These are phyloP conservation scores for Luperina testacea DNA, from an alignment of 2,888 invertebrate genomes.

Conservation along the genomic window DNA sequence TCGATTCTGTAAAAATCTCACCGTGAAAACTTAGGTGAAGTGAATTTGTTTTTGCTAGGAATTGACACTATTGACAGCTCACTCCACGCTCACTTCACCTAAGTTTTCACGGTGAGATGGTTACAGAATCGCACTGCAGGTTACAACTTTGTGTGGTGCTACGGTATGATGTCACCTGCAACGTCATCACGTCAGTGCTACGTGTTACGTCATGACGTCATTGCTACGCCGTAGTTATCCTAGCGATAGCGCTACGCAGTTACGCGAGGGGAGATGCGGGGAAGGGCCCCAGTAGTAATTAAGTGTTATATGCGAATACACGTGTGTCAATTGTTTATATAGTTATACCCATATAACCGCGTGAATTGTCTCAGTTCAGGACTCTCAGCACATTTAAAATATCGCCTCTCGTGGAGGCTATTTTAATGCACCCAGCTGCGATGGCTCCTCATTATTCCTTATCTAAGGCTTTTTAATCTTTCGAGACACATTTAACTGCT, in stretches of 20 bases:
- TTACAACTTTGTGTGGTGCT: not conserved
- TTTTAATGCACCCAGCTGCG: conserved; percentile 26
- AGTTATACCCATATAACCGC: not conserved
- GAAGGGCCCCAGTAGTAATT: not conserved
- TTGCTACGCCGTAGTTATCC: not conserved
- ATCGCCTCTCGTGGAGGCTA: not conserved
- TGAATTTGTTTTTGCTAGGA: too few species aligned
- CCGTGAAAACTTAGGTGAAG: too few species aligned
- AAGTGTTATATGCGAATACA: not conserved
- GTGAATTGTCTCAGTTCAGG: not conserved
- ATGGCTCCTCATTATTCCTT: conserved; percentile 7
- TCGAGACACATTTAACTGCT: conserved; percentile 31
- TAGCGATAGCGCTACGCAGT: not conserved
- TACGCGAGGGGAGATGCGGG: not conserved
- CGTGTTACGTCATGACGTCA: not conserved
- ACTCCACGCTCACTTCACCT: too few species aligned
- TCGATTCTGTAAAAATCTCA: too few species aligned
- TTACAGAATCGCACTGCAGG: too few species aligned
- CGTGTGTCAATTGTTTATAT: not conserved
- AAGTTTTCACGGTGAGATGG: too few species aligned
- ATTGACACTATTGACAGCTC: too few species aligned
- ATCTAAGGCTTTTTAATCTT: conserved; percentile 32
- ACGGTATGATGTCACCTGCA: not conserved
- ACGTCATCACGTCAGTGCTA: not conserved
- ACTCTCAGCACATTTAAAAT: not conserved